phyloP scores from a whole-genome alignment of 2,113 vertebrate genomes.

The Paramormyrops kingsleyae region DNA sequence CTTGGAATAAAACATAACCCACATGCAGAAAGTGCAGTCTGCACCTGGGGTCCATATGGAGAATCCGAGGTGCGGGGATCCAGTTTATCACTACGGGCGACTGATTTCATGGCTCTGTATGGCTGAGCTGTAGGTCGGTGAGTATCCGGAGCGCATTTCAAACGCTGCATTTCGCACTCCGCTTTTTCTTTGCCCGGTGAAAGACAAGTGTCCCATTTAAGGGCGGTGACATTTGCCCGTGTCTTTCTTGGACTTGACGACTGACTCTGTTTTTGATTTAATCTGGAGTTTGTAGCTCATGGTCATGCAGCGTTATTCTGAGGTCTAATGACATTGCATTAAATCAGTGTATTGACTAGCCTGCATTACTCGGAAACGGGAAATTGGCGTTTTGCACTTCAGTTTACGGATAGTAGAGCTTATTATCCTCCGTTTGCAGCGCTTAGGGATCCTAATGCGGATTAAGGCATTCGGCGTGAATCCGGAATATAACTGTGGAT shows the following conservation, averaged over 20 bases:
- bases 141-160: neutral
- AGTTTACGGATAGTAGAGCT: neutral
- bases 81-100: neutral
- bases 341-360: neutral
- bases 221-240: neutral
- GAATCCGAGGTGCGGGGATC: neutral
- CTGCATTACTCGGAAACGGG: neutral
- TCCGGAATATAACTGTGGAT: neutral
- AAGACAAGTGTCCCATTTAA: neutral
- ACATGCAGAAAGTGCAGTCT: neutral
- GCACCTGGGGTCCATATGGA: neutral
- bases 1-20: neutral
- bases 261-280: neutral
- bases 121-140: neutral
- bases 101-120: neutral
- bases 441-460: constrained; percentile 25
- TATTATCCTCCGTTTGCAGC: constrained; percentile 25
- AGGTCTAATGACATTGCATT: neutral
- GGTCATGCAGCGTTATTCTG: neutral
- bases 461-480: constrained; percentile 28
- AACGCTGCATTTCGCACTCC: neutral
- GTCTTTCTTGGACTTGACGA: neutral
- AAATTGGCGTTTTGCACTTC: neutral
- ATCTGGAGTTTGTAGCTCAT: neutral
- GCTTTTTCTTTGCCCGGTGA: neutral